Base-by-base conservation (phyloP, 2,888 invertebrate genomes). In the Malthinus flaveolus region DNA sequence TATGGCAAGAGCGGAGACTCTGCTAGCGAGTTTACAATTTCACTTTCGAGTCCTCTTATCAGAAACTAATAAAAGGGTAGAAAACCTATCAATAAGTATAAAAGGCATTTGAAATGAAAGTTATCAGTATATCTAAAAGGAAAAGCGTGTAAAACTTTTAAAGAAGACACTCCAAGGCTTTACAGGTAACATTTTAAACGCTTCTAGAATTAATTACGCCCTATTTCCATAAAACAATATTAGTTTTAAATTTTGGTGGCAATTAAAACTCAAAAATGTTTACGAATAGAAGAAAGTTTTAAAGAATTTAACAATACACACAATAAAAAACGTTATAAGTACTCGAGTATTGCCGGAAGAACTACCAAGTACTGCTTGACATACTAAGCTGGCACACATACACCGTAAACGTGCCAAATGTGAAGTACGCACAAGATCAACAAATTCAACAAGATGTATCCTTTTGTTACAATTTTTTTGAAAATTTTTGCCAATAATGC, bases 311-410 rank as follows among this genome's bases (percentile, higher is more conserved):
- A 35, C 33, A 48, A 37, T 32, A 15, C 11, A 31, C 10, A 54
- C 54, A 48, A 47, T 54, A 37, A 32, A 35, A 37, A 54, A 54
- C n/a, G 32, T 54, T 39, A 31, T 23, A 33, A 48, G 36, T 31
- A 31, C 34, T 23, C 12, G 12, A 48, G 46, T 36, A 35, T 15
- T 47, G 13, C 47, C 48, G 49, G 55, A 55, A 55, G 49, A 15
- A 31, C 32, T 13, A 35, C 32, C 44, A 36, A 13, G 45, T 52
- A 31, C 35, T 31, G 54, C 52, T 51, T 64, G 64, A 64, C 64
- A 64, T 32, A 64, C 64, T 64, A 39, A 64, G 62, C 64, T 64
- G 64, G 60, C 64, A 64, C 39, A 64, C 64, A 64, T 64, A 46
- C 32, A 46, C n/a, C 1, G 32, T 10, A 46, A 32, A 32, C 32